Conservation (phyloP, 2,888 invertebrate species). For the Gari tellinella region DNA sequence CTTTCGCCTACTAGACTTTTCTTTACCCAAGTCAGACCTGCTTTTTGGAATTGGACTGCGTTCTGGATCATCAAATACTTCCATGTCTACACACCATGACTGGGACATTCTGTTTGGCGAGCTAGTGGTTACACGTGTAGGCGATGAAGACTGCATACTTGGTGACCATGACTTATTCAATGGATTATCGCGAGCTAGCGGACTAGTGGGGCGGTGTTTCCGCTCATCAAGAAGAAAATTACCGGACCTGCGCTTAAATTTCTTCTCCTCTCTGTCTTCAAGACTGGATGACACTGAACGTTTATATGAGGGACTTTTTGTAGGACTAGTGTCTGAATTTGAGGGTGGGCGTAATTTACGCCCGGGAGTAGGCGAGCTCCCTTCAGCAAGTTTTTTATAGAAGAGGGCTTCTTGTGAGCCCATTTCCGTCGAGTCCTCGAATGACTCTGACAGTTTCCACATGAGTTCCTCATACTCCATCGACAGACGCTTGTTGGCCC, state of each 20-base stretch:
- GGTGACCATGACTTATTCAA: conserved; percentile 58
- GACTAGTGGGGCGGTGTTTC: conserved; percentile 57
- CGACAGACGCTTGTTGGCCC: conserved; percentile 91
- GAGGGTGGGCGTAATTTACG: conserved; percentile 64
- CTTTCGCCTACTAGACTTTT: conserved; percentile 5
- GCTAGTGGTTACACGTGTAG: conserved; percentile 17
- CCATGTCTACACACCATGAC: conserved; percentile 61
- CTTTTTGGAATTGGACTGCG: conserved; percentile 32
- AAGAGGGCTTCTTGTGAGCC: conserved; percentile 71
- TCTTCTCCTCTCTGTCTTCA: conserved; percentile 67
- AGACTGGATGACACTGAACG: conserved; percentile 60
- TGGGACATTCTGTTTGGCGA: conserved; percentile 59
- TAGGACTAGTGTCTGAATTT: conserved; percentile 61
- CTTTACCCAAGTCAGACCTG: conserved; percentile 24
- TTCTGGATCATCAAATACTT: conserved; percentile 8
- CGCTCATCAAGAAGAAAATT: conserved; percentile 69
- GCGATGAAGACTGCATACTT: conserved; percentile 41
- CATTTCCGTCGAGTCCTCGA: conserved; percentile 66
- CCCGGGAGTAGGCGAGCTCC: conserved; percentile 69
- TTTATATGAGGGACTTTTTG: conserved; percentile 60
- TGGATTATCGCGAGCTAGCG: conserved; percentile 46
- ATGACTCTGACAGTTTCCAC: conserved; percentile 88
- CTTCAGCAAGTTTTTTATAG: conserved; percentile 62
- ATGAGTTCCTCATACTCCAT: conserved; percentile 95
- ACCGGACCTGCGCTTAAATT: conserved; percentile 75